Evolutionary conservation across 1,140 invertebrate genomes (phyloP).

Genomic region (Eueides isabella): DNA sequence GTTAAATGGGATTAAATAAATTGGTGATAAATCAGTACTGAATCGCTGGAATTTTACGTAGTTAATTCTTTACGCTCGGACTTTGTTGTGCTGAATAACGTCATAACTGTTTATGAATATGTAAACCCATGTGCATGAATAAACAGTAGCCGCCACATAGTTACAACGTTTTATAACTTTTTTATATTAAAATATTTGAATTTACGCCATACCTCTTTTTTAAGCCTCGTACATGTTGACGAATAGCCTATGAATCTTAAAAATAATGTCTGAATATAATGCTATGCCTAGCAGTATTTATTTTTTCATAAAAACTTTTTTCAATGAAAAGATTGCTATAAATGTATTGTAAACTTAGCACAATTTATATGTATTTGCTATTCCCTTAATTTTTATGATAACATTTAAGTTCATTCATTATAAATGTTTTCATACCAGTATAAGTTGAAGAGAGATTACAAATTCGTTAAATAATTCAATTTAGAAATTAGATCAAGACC

Average conservation of each 20-base stretch:
- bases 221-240: not conserved
- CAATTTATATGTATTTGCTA: not conserved
- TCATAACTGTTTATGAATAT: constrained; percentile 24
- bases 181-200: constrained; percentile 16
- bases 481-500: constrained; percentile 10
- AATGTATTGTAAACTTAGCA: not conserved
- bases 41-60: constrained; percentile 34
- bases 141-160: constrained; percentile 17
- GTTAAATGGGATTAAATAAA: constrained; percentile 52
- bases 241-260: not conserved
- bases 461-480: constrained; percentile 7
- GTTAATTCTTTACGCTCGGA: constrained; percentile 27
- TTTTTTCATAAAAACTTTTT: not conserved
- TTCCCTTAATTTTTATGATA: not conserved
- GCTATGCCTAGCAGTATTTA: not conserved
- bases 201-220: not conserved
- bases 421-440: not conserved
- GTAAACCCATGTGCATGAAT: constrained; percentile 25
- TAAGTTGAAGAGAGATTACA: constrained; percentile 8
- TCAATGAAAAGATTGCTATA: not conserved
- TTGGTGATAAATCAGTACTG: constrained; percentile 46
- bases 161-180: constrained; percentile 21
- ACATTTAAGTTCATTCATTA: not conserved
- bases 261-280: constrained; percentile 14
- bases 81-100: constrained; percentile 26